Evolutionary conservation across 2,888 invertebrate species (phyloP).

Genomic region (Limnephilus auricula): DNA sequence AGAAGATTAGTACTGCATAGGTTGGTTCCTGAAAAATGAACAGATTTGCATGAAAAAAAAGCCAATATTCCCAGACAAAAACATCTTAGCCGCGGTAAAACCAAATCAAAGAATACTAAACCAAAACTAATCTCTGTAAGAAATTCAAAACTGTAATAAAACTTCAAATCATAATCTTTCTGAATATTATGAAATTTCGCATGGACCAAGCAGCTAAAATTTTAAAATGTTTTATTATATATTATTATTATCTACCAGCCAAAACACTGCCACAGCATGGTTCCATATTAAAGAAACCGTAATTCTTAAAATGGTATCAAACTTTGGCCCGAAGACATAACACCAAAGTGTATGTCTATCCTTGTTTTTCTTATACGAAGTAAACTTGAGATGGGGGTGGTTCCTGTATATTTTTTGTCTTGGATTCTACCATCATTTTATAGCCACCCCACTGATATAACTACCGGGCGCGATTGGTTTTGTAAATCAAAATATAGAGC

Average conservation of each 20-base stretch:
- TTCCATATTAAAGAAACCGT: constrained; percentile 30
- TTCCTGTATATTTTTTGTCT: constrained; percentile 25
- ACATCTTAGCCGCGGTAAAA: background rate
- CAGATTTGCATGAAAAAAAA: no score
- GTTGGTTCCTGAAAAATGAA: no score
- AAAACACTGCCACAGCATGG: constrained; percentile 5
- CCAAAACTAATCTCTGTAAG: background rate
- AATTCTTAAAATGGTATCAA: constrained; percentile 35
- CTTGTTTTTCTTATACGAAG: constrained; percentile 5
- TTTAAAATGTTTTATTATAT: background rate
- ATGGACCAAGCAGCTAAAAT: background rate
- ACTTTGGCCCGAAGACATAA: constrained; percentile 18
- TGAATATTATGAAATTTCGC: background rate
- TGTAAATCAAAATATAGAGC: constrained; percentile 59
- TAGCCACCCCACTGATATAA: constrained; percentile 54
- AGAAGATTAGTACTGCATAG: no score
- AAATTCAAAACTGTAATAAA: background rate
- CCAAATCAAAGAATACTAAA: background rate
- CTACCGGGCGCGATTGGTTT: constrained; percentile 59
- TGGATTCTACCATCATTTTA: constrained; percentile 52
- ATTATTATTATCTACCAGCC: background rate
- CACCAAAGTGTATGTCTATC: constrained; percentile 12
- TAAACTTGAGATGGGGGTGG: background rate
- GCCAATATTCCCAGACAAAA: background rate
- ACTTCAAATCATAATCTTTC: background rate